These are phyloP conservation scores for Cynopterus brachyotis DNA, from an alignment of 2,113 vertebrate species.

Conservation along the genomic window DNA sequence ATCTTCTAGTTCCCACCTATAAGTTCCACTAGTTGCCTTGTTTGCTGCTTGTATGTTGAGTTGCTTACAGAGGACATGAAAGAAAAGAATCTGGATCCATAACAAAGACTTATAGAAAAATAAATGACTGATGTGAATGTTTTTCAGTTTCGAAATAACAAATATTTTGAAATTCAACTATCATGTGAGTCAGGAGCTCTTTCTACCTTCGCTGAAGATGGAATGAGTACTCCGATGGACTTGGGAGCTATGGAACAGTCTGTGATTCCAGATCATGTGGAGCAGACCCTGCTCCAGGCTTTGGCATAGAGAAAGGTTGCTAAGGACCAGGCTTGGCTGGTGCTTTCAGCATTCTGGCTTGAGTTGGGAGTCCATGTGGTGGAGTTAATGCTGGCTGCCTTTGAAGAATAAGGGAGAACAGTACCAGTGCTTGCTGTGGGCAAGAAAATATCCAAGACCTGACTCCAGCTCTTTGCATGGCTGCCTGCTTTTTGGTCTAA, in stretches of 20 bases:
- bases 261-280: neutral
- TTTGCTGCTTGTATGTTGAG: neutral
- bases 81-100: neutral
- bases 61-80: neutral
- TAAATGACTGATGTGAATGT: neutral
- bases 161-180: neutral
- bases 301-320: neutral
- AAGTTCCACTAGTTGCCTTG: neutral
- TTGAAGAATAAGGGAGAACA: neutral
- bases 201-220: neutral
- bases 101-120: constrained; percentile 28
- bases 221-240: neutral
- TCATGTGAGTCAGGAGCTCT: neutral
- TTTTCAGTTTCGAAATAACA: neutral
- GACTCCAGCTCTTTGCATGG: neutral
- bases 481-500: neutral
- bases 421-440: neutral
- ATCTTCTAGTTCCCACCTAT: neutral
- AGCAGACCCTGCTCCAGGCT: neutral
- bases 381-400: neutral
- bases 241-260: neutral
- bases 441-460: neutral
- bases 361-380: neutral
- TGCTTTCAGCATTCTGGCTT: neutral
- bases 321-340: neutral